phyloP scores from a whole-genome alignment of 2,797 vertebrate species.

The Anisognathus igniventris region DNA sequence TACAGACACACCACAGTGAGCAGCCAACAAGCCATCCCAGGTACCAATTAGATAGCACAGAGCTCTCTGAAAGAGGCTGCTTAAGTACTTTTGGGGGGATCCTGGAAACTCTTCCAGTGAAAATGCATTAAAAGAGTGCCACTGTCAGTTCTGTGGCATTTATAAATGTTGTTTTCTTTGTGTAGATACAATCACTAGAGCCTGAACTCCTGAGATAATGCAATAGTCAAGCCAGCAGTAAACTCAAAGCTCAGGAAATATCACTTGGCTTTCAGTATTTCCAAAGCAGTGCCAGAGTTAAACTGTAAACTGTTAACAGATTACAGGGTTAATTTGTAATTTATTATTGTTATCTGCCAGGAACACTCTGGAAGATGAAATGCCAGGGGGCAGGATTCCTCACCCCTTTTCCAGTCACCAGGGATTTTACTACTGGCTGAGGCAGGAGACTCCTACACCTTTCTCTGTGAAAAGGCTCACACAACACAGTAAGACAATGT shows the following conservation, averaged over 20 bases:
- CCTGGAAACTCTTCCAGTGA: not conserved
- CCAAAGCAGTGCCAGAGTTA: not conserved
- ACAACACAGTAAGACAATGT: fast-evolving
- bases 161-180: not conserved
- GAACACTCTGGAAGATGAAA: not conserved
- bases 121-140: not conserved
- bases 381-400: not conserved
- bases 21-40: not conserved
- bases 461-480: not conserved
- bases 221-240: not conserved
- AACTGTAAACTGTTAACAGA: not conserved
- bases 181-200: not conserved
- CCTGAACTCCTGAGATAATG: not conserved
- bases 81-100: fast-evolving
- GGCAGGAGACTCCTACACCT: not conserved
- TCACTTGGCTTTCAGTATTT: not conserved
- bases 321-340: constrained; percentile 15
- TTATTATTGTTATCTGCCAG: not conserved
- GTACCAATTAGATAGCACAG: not conserved
- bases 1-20: fast-evolving
- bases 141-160: not conserved
- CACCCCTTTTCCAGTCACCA: not conserved
- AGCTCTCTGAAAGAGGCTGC: not conserved
- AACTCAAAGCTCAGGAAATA: not conserved
- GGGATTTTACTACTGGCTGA: not conserved